These are phyloP conservation scores for Apus apus DNA, from an alignment of 2,113 vertebrate species.

Conservation along the genomic window DNA sequence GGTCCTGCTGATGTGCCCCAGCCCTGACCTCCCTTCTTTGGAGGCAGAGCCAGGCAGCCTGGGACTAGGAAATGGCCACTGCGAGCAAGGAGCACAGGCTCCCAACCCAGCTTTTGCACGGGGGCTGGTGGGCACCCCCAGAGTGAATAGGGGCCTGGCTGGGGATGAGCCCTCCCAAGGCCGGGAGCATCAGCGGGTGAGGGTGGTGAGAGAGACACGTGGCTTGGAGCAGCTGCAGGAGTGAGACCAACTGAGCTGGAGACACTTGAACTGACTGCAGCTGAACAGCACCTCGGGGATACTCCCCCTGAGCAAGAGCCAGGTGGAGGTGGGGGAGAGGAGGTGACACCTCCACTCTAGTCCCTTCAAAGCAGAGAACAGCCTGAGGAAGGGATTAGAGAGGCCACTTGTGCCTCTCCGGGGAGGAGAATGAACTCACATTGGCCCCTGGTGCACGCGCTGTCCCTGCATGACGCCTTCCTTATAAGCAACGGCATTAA, in stretches of 20 bases:
- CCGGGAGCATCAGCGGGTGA: rapidly evolving
- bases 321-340: neutral
- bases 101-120: neutral
- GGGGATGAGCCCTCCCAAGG: neutral
- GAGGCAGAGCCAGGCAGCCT: neutral
- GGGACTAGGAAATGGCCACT: neutral
- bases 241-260: rapidly evolving
- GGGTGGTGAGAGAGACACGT: rapidly evolving
- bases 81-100: neutral
- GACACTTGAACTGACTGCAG: neutral
- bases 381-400: neutral
- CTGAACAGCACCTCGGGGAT: neutral
- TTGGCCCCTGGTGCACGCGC: neutral
- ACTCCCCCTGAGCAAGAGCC: neutral
- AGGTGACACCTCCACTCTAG: neutral
- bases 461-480: neutral
- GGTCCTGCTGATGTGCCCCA: rapidly evolving
- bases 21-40: neutral
- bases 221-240: neutral
- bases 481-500: slow-evolving; percentile 42
- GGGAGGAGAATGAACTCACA: neutral
- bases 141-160: neutral
- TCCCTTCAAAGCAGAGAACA: neutral
- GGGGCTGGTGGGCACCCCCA: rapidly evolving
- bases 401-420: rapidly evolving